Evolutionary conservation across 2,888 invertebrate species (phyloP).

Genomic region (Cyclophora albipunctata): DNA sequence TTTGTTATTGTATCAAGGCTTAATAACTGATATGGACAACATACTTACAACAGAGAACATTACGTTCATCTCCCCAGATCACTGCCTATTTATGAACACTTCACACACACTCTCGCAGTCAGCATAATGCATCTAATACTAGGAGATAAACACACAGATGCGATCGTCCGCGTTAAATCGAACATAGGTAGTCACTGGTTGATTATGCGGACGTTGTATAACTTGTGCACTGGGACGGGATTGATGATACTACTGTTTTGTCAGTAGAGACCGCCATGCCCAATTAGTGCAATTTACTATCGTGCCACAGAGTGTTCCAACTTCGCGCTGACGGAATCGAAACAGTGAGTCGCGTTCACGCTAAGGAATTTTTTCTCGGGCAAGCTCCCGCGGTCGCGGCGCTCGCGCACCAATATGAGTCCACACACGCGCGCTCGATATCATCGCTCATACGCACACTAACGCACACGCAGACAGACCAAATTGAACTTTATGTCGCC

Average conservation of each 20-base stretch:
- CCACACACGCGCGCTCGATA: conserved; percentile 40
- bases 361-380: conserved; percentile 59
- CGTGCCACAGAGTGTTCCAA: conserved; percentile 56
- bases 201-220: conserved; percentile 46
- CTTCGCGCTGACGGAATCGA: conserved; percentile 66
- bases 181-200: conserved; percentile 50
- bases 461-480: conserved; percentile 30
- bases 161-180: conserved; percentile 38
- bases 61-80: conserved; percentile 55
- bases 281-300: conserved; percentile 73
- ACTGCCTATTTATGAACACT: conserved; percentile 69
- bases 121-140: conserved; percentile 59
- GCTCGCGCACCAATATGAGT: conserved; percentile 58
- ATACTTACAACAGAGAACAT: conserved; percentile 65
- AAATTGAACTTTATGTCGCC: conserved; percentile 17
- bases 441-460: conserved; percentile 26
- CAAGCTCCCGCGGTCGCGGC: conserved; percentile 53
- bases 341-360: conserved; percentile 67
- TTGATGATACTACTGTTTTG: conserved; percentile 62
- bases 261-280: conserved; percentile 61
- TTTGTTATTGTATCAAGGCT: conserved; percentile 24
- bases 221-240: conserved; percentile 46
- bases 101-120: conserved; percentile 59
- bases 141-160: conserved; percentile 48
- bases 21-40: conserved; percentile 32